Conservation (phyloP, 2,797 vertebrate genomes). For the Australoheros facetus region DNA sequence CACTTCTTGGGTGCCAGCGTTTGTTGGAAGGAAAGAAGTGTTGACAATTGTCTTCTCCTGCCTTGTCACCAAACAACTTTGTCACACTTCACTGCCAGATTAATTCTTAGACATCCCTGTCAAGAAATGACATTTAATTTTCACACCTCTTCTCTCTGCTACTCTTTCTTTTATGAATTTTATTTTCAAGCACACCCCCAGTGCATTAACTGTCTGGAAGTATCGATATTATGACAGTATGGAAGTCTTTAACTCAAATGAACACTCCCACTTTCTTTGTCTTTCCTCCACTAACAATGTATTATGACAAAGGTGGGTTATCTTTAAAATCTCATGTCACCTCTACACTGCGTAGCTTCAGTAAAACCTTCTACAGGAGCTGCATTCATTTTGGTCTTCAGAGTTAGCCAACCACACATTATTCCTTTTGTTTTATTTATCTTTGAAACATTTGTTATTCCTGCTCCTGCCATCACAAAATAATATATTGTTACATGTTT, state of each 20-base stretch:
- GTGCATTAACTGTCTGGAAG: conserved; percentile 67
- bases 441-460: neutral
- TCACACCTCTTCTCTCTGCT: conserved; percentile 75
- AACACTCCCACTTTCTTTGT: conserved; percentile 62
- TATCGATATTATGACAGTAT: conserved; percentile 74
- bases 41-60: conserved; percentile 81
- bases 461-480: neutral
- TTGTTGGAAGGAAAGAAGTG: conserved; percentile 78
- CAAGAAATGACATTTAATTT: conserved; percentile 84
- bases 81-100: conserved; percentile 82
- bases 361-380: neutral
- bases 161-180: conserved; percentile 70
- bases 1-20: conserved; percentile 66
- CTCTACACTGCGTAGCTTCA: neutral
- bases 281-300: conserved; percentile 48
- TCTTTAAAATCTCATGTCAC: conserved; percentile 51
- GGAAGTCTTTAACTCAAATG: conserved; percentile 63
- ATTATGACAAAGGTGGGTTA: conserved; percentile 54
- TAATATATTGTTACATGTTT: neutral
- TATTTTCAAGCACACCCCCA: conserved; percentile 66
- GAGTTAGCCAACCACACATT: neutral
- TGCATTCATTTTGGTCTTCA: neutral
- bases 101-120: conserved; percentile 81
- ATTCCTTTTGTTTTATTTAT: neutral
- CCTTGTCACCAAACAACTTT: conserved; percentile 82